Evolutionary conservation across 2,888 invertebrate species (phyloP).

Genomic region (Campoplex capitator): DNA sequence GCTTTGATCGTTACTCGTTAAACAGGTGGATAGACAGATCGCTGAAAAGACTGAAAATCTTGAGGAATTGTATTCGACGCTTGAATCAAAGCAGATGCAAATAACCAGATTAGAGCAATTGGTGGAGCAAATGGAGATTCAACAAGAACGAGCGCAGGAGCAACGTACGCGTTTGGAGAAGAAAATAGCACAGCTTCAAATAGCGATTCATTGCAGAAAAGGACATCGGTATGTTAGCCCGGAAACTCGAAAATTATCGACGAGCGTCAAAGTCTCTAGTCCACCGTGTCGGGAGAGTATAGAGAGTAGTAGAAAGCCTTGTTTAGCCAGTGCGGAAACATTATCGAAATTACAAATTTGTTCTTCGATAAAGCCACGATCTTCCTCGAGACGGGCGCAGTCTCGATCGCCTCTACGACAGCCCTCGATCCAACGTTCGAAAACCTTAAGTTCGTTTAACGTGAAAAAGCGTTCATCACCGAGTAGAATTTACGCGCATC

Average conservation of each 20-base stretch:
- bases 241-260: constrained; percentile 27
- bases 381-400: constrained; percentile 43
- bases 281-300: not conserved
- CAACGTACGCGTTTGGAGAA: constrained; percentile 87
- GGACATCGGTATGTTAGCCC: constrained; percentile 79
- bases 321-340: not conserved
- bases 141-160: constrained; percentile 86
- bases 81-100: constrained; percentile 87
- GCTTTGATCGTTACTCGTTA: too few relatives aligned
- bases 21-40: constrained; percentile 86
- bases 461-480: not conserved
- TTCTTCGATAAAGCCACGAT: constrained; percentile 30
- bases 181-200: constrained; percentile 87
- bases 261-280: constrained; percentile 32
- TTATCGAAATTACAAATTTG: constrained; percentile 27
- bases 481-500: constrained; percentile 26
- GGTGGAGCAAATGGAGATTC: constrained; percentile 86
- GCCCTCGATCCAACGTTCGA: constrained; percentile 52
- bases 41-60: constrained; percentile 86
- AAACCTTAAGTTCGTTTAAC: constrained; percentile 51
- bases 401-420: constrained; percentile 41
- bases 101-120: constrained; percentile 86
- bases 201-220: constrained; percentile 83
- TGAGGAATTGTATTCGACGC: constrained; percentile 85
- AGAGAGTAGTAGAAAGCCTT: not conserved